Conservation (phyloP, 2,797 vertebrate species). For the Phoxinus dragarum region DNA sequence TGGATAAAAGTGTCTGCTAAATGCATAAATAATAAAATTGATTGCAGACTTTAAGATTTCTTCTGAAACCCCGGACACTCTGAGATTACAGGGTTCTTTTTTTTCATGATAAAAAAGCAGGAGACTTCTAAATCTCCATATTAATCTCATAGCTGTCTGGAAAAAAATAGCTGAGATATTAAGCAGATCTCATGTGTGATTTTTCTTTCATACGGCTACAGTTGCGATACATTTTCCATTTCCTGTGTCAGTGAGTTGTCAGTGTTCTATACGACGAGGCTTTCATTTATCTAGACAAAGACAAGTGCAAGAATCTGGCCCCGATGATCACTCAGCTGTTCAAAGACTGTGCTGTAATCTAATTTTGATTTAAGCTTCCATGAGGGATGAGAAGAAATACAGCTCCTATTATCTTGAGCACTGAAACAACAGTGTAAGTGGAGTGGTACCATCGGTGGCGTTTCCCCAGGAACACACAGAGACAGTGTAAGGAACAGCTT, state of each 20-base stretch:
- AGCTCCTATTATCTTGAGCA: conserved; percentile 32
- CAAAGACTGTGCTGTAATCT: conserved; percentile 44
- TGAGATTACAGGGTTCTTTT: background rate
- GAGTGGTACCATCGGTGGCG: background rate
- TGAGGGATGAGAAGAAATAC: conserved; percentile 30
- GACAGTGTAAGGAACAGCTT: background rate
- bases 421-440: conserved; percentile 26
- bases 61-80: background rate
- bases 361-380: conserved; percentile 44
- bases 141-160: background rate
- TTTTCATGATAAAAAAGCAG: background rate
- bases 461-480: background rate
- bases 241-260: conserved; percentile 31
- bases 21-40: background rate
- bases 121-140: background rate
- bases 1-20: background rate
- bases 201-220: background rate
- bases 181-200: conserved; percentile 2
- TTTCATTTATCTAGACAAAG: conserved; percentile 40
- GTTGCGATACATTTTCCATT: conserved; percentile 8
- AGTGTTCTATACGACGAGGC: background rate
- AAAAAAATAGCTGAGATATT: background rate
- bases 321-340: conserved; percentile 41
- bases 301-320: conserved; percentile 32
- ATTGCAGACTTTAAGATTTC: background rate